These are phyloP conservation scores for Drosophila sordidula DNA, from an alignment of 2,888 invertebrate genomes.

Conservation along the genomic window DNA sequence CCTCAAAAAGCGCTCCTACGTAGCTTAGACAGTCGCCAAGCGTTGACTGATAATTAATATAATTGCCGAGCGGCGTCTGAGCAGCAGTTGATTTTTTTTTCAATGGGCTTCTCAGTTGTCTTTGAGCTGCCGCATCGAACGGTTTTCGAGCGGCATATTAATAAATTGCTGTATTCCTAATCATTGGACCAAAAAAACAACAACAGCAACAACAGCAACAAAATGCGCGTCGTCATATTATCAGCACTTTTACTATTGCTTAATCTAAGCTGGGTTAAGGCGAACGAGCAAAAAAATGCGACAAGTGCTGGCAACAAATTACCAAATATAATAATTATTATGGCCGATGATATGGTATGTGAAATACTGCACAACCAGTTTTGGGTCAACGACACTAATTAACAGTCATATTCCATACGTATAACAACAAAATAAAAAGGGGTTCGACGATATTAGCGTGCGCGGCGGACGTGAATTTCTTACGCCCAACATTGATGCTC, in stretches of 20 bases:
- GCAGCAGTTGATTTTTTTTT: conserved; percentile 15
- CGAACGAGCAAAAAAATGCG: conserved; percentile 20
- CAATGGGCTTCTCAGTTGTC: conserved; percentile 42
- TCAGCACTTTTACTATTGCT: conserved; percentile 64
- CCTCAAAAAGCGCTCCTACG: conserved; percentile 8
- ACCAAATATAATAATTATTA: conserved; percentile 91
- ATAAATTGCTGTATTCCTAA: neutral
- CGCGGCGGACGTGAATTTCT: conserved; percentile 94
- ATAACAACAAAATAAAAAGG: conserved; percentile 86
- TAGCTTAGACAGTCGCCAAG: conserved; percentile 14
- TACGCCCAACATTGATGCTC: conserved; percentile 95
- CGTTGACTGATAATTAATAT: conserved; percentile 18
- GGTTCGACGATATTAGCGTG: conserved; percentile 96
- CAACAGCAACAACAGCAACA: neutral
- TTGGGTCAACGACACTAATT: conserved; percentile 8
- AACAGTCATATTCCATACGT: neutral
- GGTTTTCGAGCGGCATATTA: conserved; percentile 37
- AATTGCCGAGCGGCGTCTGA: conserved; percentile 14
- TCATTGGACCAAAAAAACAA: no score
- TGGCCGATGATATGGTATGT: conserved; percentile 93
- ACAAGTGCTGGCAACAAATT: conserved; percentile 24
- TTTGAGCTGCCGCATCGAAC: conserved; percentile 36
- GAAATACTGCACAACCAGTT: neutral
- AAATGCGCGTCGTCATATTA: conserved; percentile 59
- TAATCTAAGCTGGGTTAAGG: conserved; percentile 40